Conservation (phyloP, 2,888 invertebrate genomes). For the Oeneis ivallda region DNA sequence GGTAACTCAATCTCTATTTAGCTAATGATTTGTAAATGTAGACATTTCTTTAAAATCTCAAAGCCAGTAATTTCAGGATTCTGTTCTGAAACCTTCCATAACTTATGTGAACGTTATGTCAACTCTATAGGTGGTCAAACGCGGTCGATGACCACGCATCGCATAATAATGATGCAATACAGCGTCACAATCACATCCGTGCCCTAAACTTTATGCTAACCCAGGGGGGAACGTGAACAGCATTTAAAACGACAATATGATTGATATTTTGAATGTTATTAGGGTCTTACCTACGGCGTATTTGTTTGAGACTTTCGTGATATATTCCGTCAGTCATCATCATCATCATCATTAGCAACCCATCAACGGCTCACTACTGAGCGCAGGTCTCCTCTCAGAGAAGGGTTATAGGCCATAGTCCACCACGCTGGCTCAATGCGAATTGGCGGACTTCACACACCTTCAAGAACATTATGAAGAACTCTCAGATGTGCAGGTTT, state of each 20-base stretch:
- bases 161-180: conserved; percentile 29
- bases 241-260: not conserved
- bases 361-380: too few species aligned
- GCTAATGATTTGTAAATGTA: not conserved
- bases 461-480: too few species aligned
- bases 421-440: too few species aligned
- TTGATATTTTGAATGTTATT: not conserved
- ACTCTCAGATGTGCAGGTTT: too few species aligned
- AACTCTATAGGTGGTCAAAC: conserved; percentile 17
- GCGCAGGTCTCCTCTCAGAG: too few species aligned
- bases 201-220: conserved; percentile 30
- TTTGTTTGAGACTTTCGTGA: too few species aligned
- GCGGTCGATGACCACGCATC: conserved; percentile 27
- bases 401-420: too few species aligned
- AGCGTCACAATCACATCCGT: conserved; percentile 28
- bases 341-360: too few species aligned
- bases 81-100: not conserved
- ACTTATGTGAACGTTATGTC: not conserved
- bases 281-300: too few species aligned
- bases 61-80: not conserved
- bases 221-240: conserved; percentile 6
- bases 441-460: too few species aligned
- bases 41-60: not conserved
- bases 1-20: too few species aligned
- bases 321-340: too few species aligned